Percentiles rank a stretch among this genome's conserved stretches.
Evolutionary conservation across 2,888 invertebrate genomes (phyloP).

Genomic region (Apamea crenata): DNA sequence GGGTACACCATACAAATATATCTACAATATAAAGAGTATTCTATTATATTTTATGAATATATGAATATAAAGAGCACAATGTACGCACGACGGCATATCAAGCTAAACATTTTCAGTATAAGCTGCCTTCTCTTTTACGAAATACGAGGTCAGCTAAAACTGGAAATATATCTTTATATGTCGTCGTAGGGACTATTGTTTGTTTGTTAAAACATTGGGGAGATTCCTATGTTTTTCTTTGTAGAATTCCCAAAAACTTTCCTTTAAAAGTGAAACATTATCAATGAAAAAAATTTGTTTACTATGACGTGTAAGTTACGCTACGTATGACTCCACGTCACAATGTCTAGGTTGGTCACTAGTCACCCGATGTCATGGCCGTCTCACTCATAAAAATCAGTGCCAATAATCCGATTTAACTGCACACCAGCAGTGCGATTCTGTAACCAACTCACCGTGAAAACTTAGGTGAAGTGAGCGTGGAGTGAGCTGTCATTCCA

Average conservation of each 20-base stretch:
- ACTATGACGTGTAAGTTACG: background rate
- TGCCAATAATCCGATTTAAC: constrained; percentile 38
- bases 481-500: no score
- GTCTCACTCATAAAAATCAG: background rate
- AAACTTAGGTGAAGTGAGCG: no score
- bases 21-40: background rate
- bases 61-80: constrained; percentile 1
- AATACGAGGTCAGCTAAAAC: no score
- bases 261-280: background rate
- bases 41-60: background rate
- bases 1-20: no score
- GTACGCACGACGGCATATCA: background rate
- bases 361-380: constrained; percentile 28
- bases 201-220: background rate
- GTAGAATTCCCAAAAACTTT: background rate
- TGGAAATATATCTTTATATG: no score
- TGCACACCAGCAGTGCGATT: no score
- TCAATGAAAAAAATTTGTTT: background rate
- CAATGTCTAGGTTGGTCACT: constrained; percentile 9
- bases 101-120: no score
- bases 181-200: background rate
- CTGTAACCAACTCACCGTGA: no score
- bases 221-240: constrained; percentile 6
- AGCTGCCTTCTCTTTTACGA: no score
- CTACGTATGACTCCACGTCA: background rate